Evolutionary conservation across 2,797 vertebrate species (phyloP), one percentile per base, ranked within the genome.

Genomic region (Sebastes jordani): DNA sequence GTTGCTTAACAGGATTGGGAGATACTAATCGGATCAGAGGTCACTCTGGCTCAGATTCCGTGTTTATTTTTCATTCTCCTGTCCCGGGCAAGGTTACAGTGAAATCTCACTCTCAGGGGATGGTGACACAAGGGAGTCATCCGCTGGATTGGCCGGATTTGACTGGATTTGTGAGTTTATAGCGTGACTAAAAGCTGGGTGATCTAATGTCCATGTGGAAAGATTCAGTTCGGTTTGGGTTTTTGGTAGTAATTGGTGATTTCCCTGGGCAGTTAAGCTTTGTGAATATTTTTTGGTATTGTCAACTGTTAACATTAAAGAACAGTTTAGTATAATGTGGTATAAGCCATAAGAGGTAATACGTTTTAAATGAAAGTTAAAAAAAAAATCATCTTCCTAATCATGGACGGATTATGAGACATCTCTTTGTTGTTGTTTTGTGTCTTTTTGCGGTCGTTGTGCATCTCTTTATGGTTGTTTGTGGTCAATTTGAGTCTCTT

Each of bases 21-120:
- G 79, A 85, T 80, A 29, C 80, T 95, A 93, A 95, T 95, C 90
- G 83, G 86, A 93, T 93, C 86, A 89, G 81, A 85, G 94, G 92
- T 95, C 93, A 89, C 81, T 91, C 68, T 71, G 84, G 78, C 79
- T 84, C 81, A 78, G 74, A 78, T 80, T 89, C 78, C 71, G 83
- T 88, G 88, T 91, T 93, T 90, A 80, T 89, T 88, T 85, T 83
- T 81, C 68, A 79, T 84, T 71, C 71, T 62, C 52, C 32, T 11
- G 75, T 73, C 63, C 18, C 46, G 64, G 52, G 62, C 63, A 61
- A 83, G 77, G 85, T 85, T 88, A 78, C 49, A 86, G 72, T 69
- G 36, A 88, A 86, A 85, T 86, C 86, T 85, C 70, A 34, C 71
- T 82, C 73, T 80, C 67, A 23, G 79, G 6, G 77, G 83, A 78